phyloP scores from a whole-genome alignment of 2,888 invertebrate genomes.

The Crepidodera aurea region DNA sequence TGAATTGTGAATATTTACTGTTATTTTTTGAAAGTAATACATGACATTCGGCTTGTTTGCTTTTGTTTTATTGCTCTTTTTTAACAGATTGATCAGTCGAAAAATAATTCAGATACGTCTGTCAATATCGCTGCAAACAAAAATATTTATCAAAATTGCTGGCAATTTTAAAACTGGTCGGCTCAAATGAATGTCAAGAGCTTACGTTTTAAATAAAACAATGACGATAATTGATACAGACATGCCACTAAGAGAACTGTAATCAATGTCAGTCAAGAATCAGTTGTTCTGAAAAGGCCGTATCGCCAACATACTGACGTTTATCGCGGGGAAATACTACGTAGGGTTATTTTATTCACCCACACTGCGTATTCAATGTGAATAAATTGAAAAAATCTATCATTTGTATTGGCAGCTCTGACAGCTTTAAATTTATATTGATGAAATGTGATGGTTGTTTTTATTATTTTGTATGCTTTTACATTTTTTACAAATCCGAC shows the following conservation, averaged over 20 bases:
- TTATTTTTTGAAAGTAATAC: too few species aligned
- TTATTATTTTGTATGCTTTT: slow-evolving; percentile 14
- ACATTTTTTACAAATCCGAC: neutral
- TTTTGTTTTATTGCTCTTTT: too few species aligned
- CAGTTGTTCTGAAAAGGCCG: slow-evolving; percentile 35
- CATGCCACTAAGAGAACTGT: slow-evolving; percentile 45
- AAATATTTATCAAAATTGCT: neutral
- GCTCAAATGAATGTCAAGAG: slow-evolving; percentile 20
- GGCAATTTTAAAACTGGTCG: slow-evolving; percentile 21
- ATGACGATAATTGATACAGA: slow-evolving; percentile 46
- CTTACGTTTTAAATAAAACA: slow-evolving; percentile 22
- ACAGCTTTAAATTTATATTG: slow-evolving; percentile 29
- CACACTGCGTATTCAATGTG: slow-evolving; percentile 33
- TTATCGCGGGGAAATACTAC: slow-evolving; percentile 45
- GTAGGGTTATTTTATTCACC: slow-evolving; percentile 46
- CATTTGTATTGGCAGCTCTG: slow-evolving; percentile 42
- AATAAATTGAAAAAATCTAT: slow-evolving; percentile 46
- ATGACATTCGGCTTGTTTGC: too few species aligned
- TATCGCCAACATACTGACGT: slow-evolving; percentile 47
- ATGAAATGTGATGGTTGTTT: slow-evolving; percentile 19
- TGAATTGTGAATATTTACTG: too few species aligned
- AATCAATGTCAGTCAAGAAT: slow-evolving; percentile 53
- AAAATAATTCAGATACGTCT: too few species aligned
- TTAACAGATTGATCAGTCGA: too few species aligned
- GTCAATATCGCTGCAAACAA: neutral